Conservation (phyloP, 2,888 invertebrate genomes). For the Chelonus formosanus region DNA sequence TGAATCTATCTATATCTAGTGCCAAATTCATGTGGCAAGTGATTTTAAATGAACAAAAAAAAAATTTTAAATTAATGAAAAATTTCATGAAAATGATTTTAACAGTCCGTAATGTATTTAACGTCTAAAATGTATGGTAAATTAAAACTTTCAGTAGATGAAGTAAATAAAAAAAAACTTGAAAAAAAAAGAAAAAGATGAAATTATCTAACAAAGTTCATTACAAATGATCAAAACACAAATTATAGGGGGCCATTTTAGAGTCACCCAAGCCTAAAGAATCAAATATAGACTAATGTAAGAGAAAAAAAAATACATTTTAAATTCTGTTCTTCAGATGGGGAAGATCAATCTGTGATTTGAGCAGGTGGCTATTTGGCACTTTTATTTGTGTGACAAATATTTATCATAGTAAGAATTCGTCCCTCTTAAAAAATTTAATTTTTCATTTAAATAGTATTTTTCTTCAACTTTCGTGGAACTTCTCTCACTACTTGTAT, state of each 20-base stretch:
- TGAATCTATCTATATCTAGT: not conserved
- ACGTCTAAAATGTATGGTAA: not conserved
- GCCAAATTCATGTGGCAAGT: not conserved
- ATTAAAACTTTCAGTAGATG: conserved; percentile 38
- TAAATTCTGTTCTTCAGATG: conserved; percentile 51
- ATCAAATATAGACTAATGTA: conserved; percentile 59
- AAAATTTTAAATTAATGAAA: not conserved
- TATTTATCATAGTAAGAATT: conserved; percentile 1
- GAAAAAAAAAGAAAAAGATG: conserved; percentile 46
- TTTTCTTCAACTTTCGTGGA: not conserved
- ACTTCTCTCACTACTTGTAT: conserved; percentile 14
- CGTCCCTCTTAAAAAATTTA: not conserved
- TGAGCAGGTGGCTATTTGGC: conserved; percentile 51
- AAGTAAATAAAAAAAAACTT: conserved; percentile 9
- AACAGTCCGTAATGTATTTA: not conserved
- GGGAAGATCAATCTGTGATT: conserved; percentile 60
- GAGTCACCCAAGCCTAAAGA: conserved; percentile 58
- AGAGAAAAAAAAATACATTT: conserved; percentile 58
- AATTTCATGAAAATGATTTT: conserved; percentile 7
- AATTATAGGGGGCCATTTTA: conserved; percentile 51
- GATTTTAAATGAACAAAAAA: not conserved
- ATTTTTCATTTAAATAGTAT: not conserved
- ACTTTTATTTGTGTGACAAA: conserved; percentile 21
- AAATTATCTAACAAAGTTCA: conserved; percentile 24
- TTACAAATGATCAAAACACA: conserved; percentile 39